Base-by-base conservation (phyloP, 2,113 vertebrate species). In the Entelurus aequoreus region DNA sequence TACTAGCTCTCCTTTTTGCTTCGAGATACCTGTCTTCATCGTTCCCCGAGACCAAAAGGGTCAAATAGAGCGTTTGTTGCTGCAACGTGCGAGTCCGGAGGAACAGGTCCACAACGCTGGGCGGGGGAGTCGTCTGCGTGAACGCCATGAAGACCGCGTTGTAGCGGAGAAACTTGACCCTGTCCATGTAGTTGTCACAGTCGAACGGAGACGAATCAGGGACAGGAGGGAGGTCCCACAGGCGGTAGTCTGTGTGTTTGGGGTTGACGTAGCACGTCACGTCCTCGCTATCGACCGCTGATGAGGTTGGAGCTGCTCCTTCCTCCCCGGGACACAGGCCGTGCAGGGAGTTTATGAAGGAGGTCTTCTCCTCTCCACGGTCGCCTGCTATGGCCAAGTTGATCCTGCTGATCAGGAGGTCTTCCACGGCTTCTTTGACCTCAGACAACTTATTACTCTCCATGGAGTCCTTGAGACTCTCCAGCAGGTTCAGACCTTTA, bases 361-460 rank as follows among this genome's bases (percentile, higher is more conserved):
- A 59, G 14, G 68, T 56, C 69, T 91, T 91, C 66, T 84, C 85
- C 4, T 64, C 59, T 1, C 69, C 78, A 9, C 81, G 80, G 9
- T 83, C 80, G 1, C 90, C 87, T 2, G 69, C 57, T 11, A 90
- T 63, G 6, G 77, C 90, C 6, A 89, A 54, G 48, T 89, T 88
- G 49, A 89, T 82, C 64, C 86, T 75, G 65, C 88, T 89, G 66
- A 89, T 88, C 19, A 91, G 72, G 60, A 91, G 86, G 71, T 90
- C 86, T 70, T 89, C 88, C 62, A 91, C 65, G n/a, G 87, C 76
- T n/a, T 88, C 85, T 56, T 68, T 89, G 36, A 91, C 83, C 11
- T 90, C 88, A 6, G 88, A 83, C 54, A 90, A 67, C 54, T 79
- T 87, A 36, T 88, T 90, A 63, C 28, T 86, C 16, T 90, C 89